Base-by-base conservation (phyloP, 2,113 vertebrate species). In the Mormoops blainvillei region DNA sequence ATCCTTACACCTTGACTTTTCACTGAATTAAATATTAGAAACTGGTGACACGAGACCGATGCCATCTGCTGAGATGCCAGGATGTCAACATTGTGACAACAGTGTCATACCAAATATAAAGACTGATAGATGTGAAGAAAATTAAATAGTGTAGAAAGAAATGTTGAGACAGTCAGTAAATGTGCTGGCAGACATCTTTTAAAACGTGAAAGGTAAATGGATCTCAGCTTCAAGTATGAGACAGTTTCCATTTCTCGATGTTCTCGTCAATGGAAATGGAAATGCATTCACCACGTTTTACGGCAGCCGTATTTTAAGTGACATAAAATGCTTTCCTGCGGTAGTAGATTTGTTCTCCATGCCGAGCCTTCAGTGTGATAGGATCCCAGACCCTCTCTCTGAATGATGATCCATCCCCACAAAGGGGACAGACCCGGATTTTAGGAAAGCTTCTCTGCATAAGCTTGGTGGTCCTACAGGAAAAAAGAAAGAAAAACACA, bases 1-100 rank as follows among this genome's bases (percentile, higher is more conserved):
- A 87, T 52, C 2, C 20, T 92, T 76, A 80, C n/a, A 81, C 36
- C 85, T 70, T 56, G 33, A 74, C 67, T 98, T 92, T 94, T 88
- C 33, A 86, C 81, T 94, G 95, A 95, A 94, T 94, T 95, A 91
- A 91, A 95, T 88, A 96, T 95, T 95, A 96, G 71, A 90, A 94
- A 52, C 85, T 68, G 61, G 71, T 94, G 63, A 91, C 65, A 68
- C 33, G 73, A 88, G 78, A 80, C 26, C 71, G 67, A 65, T 43
- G 26, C 95, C 91, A 96, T 97, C 86, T 97, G 94, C 56, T 58
- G 3, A 50, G 80, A 88, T 61, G 31, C 41, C 86, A 91, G 41
- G 89, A 89, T 83, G 56, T 91, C 87, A 95, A 83, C 89, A 95
- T 84, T 94, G 83, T 97, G 94, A 97, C 83, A 96, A 68, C 54